Evolutionary conservation across 2,888 invertebrate genomes (phyloP).

Genomic region (Andrena camellia): DNA sequence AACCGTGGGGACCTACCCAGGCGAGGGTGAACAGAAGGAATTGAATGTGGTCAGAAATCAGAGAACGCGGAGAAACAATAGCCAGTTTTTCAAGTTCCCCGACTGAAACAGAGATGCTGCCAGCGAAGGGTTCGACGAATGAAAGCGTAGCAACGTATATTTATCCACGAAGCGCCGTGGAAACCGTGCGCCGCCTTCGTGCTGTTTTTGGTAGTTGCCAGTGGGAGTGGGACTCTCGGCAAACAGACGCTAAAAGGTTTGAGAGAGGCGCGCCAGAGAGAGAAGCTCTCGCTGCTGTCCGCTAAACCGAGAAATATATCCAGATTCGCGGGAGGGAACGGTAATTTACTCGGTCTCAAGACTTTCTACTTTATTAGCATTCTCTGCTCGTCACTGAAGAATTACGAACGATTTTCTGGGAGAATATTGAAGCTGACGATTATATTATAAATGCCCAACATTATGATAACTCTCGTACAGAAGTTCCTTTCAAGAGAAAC

Average conservation of each 20-base stretch:
- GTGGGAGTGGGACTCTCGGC: conserved; percentile 44
- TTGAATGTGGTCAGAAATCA: background rate
- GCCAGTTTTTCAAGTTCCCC: background rate
- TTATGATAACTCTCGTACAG: too few relatives aligned
- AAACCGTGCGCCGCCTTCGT: conserved; percentile 29
- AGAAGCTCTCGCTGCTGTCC: conserved; percentile 59
- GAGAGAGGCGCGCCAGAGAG: conserved; percentile 53
- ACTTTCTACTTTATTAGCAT: conserved; percentile 7
- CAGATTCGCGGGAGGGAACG: conserved; percentile 61
- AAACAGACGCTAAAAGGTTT: conserved; percentile 66
- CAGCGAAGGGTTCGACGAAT: conserved; percentile 35
- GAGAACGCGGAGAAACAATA: background rate
- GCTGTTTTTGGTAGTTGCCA: conserved; percentile 57
- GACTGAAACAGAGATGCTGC: conserved; percentile 2
- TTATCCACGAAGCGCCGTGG: conserved; percentile 39
- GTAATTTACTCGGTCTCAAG: conserved; percentile 64
- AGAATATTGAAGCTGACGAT: background rate
- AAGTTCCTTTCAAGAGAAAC: background rate
- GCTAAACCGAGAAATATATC: conserved; percentile 67
- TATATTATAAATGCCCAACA: too few relatives aligned
- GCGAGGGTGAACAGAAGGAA: background rate
- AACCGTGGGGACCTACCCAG: too few relatives aligned
- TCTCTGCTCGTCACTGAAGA: background rate
- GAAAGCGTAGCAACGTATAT: conserved; percentile 42
- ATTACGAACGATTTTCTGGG: background rate